Evolutionary conservation across 2,113 vertebrate genomes (phyloP).

Genomic region (Echinops telfairi): DNA sequence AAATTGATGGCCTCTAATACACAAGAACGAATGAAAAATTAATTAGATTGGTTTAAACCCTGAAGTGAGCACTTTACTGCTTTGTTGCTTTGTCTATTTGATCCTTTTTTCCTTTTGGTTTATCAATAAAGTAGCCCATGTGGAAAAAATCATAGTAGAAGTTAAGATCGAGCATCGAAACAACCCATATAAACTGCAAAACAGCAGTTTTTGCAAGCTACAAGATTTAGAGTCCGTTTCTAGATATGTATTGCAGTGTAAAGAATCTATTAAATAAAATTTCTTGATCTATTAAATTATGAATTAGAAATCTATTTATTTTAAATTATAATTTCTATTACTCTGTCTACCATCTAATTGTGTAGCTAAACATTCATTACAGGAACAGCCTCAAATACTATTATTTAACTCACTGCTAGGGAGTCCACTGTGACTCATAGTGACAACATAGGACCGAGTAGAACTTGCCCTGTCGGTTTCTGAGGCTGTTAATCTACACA

Average conservation of each 20-base stretch:
- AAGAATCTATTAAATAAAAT: constrained; percentile 45
- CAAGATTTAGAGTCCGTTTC: background rate
- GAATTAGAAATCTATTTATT: background rate
- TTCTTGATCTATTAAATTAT: constrained; percentile 26
- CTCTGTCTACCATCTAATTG: constrained; percentile 31
- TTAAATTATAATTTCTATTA: constrained; percentile 15
- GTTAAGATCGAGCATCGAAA: constrained; percentile 75
- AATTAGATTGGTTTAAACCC: constrained; percentile 89
- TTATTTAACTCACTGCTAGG: too few species aligned
- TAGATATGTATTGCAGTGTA: constrained; percentile 6
- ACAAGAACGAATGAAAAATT: constrained; percentile 92
- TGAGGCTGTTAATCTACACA: too few species aligned
- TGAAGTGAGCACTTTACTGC: constrained; percentile 87
- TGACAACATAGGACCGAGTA: too few species aligned
- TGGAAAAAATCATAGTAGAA: constrained; percentile 78
- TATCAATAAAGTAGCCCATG: constrained; percentile 83
- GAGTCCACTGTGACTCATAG: too few species aligned
- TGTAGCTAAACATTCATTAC: background rate
- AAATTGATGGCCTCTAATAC: constrained; percentile 91
- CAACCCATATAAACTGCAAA: constrained; percentile 63
- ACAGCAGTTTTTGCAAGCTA: constrained; percentile 18
- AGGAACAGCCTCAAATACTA: too few species aligned
- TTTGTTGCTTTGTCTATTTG: constrained; percentile 87
- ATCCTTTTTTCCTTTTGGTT: constrained; percentile 88
- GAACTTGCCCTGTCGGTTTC: too few species aligned